Percentiles rank a stretch among this genome's conserved stretches.
These are phyloP conservation scores for Drosophila anomelani DNA, from an alignment of 2,888 invertebrate genomes.

Conservation along the genomic window DNA sequence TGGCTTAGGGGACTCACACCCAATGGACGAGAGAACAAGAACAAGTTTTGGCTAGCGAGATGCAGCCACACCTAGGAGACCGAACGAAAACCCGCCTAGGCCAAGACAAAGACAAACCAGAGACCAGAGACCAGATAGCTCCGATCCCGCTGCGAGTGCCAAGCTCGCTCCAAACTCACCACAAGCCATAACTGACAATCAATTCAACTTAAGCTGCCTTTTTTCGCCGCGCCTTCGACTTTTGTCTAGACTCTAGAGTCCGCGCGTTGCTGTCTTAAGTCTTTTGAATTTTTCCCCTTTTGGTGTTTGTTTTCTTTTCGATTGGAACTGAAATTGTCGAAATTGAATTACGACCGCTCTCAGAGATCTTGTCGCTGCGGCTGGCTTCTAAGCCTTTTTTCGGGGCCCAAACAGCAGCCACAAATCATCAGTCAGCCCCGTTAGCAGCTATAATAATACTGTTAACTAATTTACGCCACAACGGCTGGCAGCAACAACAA, in stretches of 20 bases:
- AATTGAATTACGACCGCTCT: constrained; percentile 54
- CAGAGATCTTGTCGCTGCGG: constrained; percentile 48
- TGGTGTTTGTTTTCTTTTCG: constrained; percentile 30
- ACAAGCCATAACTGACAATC: constrained; percentile 62
- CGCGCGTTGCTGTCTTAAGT: constrained; percentile 71
- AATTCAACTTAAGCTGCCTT: constrained; percentile 50
- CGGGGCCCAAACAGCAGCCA: constrained; percentile 45
- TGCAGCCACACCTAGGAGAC: constrained; percentile 62
- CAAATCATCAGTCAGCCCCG: constrained; percentile 70
- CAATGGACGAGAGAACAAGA: constrained; percentile 35
- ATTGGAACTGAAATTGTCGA: constrained; percentile 48
- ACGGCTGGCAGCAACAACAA: constrained; percentile 23
- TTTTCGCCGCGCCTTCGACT: constrained; percentile 48
- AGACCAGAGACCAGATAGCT: constrained; percentile 9
- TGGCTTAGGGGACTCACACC: background rate
- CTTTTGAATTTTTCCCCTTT: constrained; percentile 49
- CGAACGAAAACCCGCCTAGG: constrained; percentile 55
- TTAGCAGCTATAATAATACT: constrained; percentile 71
- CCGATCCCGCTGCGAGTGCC: constrained; percentile 43
- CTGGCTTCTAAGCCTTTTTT: constrained; percentile 45
- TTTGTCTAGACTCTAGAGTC: constrained; percentile 47
- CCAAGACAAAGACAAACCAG: constrained; percentile 45
- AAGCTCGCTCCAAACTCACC: constrained; percentile 29
- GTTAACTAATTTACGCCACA: constrained; percentile 75
- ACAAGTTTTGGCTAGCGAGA: constrained; percentile 64